Evolutionary conservation across 2,113 vertebrate species (phyloP).

Genomic region (Egretta garzetta): DNA sequence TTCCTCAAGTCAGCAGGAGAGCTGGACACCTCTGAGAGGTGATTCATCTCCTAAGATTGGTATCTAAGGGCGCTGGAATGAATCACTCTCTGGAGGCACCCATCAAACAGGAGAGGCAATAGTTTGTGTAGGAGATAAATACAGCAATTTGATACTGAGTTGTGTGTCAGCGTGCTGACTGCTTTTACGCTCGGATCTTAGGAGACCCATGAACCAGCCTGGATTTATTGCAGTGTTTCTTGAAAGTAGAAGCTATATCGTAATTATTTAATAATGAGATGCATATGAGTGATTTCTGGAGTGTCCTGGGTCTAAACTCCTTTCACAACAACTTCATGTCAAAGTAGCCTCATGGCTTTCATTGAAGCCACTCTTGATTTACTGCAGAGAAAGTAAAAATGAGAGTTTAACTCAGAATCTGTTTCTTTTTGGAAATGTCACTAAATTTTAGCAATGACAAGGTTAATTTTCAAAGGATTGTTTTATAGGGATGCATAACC

Average conservation of each 20-base stretch:
- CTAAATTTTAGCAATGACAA: not conserved
- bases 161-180: not conserved
- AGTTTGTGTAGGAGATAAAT: not conserved
- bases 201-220: not conserved
- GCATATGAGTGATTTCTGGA: not conserved
- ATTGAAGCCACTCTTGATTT: not conserved
- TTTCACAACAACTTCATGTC: not conserved
- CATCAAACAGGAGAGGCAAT: not conserved
- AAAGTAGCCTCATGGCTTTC: not conserved
- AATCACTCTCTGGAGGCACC: conserved; percentile 9
- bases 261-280: not conserved
- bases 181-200: not conserved
- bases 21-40: not conserved
- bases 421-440: not conserved
- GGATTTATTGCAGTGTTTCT: not conserved
- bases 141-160: not conserved
- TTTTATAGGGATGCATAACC: not conserved
- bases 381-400: not conserved
- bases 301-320: not conserved
- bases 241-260: not conserved
- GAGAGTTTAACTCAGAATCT: not conserved
- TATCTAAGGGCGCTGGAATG: not conserved
- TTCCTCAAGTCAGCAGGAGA: not conserved
- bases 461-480: not conserved
- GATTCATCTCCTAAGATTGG: not conserved